These are phyloP conservation scores for Agrochola litura DNA, from an alignment of 2,888 invertebrate species.

Conservation along the genomic window DNA sequence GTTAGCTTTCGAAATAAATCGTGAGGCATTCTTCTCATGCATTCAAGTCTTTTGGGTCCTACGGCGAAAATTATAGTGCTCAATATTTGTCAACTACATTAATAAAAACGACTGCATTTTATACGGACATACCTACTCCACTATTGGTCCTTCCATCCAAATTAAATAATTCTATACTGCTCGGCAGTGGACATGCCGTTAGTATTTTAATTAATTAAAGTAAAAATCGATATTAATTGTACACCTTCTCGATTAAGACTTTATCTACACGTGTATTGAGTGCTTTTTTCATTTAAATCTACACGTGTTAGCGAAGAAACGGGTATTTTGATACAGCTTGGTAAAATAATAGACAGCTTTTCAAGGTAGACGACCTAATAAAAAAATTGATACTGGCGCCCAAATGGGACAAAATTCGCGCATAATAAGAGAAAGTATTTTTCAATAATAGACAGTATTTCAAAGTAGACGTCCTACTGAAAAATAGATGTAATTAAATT, in stretches of 20 bases:
- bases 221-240: neutral
- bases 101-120: neutral
- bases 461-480: neutral
- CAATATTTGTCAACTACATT: too few species aligned
- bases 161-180: neutral
- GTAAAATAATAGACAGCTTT: neutral
- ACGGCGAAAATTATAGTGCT: too few species aligned
- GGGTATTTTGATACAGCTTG: neutral
- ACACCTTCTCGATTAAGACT: neutral
- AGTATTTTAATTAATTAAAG: neutral
- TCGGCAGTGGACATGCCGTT: neutral
- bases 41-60: neutral
- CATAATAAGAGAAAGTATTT: neutral
- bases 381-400: neutral
- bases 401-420: constrained; percentile 7
- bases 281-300: neutral
- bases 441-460: neutral
- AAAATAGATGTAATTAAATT: neutral
- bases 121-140: neutral
- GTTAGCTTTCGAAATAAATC: neutral
- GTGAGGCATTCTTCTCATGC: neutral
- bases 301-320: neutral
- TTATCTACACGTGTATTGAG: neutral
- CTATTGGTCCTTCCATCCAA: neutral
- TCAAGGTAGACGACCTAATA: neutral